phyloP scores from a whole-genome alignment of 2,888 invertebrate species.

The Chrysotoxum bicinctum region DNA sequence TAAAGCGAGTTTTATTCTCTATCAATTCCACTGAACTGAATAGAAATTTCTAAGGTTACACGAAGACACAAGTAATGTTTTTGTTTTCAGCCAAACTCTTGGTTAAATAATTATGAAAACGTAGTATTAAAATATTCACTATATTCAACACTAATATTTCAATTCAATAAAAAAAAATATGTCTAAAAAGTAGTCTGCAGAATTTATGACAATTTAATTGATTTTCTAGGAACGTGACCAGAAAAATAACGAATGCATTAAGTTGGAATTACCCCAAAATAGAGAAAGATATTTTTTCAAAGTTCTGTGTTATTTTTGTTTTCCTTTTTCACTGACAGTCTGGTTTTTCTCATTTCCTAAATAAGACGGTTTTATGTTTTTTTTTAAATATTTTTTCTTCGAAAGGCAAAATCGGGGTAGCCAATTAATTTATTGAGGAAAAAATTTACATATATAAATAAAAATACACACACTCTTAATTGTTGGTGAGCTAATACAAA shows the following conservation, averaged over 20 bases:
- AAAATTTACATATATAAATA: too few relatives aligned
- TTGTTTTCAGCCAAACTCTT: too few relatives aligned
- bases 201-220: slow-evolving; percentile 81
- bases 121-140: too few relatives aligned
- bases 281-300: slow-evolving; percentile 20
- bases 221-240: slow-evolving; percentile 81
- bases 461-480: too few relatives aligned
- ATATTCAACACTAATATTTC: too few relatives aligned
- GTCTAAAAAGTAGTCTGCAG: slow-evolving; percentile 37
- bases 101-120: too few relatives aligned
- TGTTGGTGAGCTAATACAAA: too few relatives aligned
- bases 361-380: not conserved
- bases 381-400: not conserved
- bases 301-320: not conserved
- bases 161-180: too few relatives aligned
- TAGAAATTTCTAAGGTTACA: too few relatives aligned
- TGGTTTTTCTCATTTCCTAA: not conserved
- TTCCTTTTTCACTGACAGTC: not conserved
- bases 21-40: too few relatives aligned
- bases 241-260: slow-evolving; percentile 81
- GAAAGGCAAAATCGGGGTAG: not conserved
- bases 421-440: not conserved
- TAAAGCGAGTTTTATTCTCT: too few relatives aligned
- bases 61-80: too few relatives aligned
- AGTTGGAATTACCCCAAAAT: slow-evolving; percentile 72